A percentile compares a stretch with the other conserved stretches of the same genome.
Evolutionary conservation across 1,140 invertebrate genomes (phyloP).

Genomic region (Drosophila mayri): DNA sequence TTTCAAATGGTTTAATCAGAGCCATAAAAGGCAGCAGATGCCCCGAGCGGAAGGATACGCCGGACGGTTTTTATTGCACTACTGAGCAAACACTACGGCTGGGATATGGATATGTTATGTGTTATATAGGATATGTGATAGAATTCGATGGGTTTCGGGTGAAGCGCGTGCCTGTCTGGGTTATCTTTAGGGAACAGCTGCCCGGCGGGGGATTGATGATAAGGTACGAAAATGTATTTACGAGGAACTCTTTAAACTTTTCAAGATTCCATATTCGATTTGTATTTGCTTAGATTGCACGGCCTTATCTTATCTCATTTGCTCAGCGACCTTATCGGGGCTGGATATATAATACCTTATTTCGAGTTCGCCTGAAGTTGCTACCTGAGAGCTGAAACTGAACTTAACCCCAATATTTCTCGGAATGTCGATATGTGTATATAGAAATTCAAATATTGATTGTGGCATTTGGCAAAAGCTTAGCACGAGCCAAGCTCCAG

Average conservation of each 20-base stretch:
- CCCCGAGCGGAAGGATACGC: slow-evolving; percentile 65
- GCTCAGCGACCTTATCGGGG: slow-evolving; percentile 13
- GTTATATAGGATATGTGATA: neutral
- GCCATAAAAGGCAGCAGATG: slow-evolving; percentile 67
- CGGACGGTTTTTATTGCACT: slow-evolving; percentile 63
- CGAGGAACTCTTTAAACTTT: slow-evolving; percentile 52
- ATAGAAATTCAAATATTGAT: slow-evolving; percentile 55
- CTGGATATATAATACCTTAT: neutral
- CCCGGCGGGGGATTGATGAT: slow-evolving; percentile 25
- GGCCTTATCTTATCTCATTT: slow-evolving; percentile 62
- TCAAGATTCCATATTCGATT: slow-evolving; percentile 41
- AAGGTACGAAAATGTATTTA: slow-evolving; percentile 43
- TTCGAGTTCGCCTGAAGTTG: slow-evolving; percentile 14
- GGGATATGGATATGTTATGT: slow-evolving; percentile 11
- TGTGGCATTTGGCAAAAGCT: slow-evolving; percentile 62
- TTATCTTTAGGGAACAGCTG: slow-evolving; percentile 66
- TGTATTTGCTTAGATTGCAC: slow-evolving; percentile 67
- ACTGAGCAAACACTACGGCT: slow-evolving; percentile 55
- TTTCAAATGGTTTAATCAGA: slow-evolving; percentile 60
- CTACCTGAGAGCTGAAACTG: slow-evolving; percentile 69
- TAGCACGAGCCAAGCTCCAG: slow-evolving; percentile 67
- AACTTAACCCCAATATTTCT: slow-evolving; percentile 78
- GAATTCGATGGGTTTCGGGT: slow-evolving; percentile 18
- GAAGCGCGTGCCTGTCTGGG: slow-evolving; percentile 45
- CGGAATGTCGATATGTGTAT: slow-evolving; percentile 43